A percentile compares a stretch with the other conserved stretches of the same genome.
Conservation (phyloP, 2,113 vertebrate genomes). For the Cettia cetti region DNA sequence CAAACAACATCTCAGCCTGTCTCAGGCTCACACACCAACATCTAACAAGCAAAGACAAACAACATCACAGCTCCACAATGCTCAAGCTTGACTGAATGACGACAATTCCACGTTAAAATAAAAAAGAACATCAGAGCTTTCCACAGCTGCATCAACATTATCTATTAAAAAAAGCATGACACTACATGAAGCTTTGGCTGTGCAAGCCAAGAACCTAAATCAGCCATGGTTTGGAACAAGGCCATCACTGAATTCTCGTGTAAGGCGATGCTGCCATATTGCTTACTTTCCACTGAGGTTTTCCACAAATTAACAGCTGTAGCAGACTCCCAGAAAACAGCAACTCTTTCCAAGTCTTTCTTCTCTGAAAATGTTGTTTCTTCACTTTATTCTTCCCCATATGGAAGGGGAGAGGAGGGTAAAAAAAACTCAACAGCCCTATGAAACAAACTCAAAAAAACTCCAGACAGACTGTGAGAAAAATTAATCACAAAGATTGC, state of each 20-base stretch:
- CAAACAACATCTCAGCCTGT: conserved; percentile 8
- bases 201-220: conserved; percentile 47
- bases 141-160: conserved; percentile 72
- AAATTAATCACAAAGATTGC: conserved; percentile 32
- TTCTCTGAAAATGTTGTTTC: conserved; percentile 61
- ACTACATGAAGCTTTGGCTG: conserved; percentile 34
- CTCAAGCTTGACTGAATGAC: conserved; percentile 27
- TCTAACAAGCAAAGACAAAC: conserved; percentile 54
- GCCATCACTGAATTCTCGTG: conserved; percentile 55
- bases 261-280: conserved; percentile 59
- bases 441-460: neutral
- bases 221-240: conserved; percentile 49
- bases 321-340: conserved; percentile 65
- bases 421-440: neutral
- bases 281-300: conserved; percentile 73
- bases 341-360: conserved; percentile 66
- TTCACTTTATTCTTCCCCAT: conserved; percentile 56
- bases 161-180: conserved; percentile 55
- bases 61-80: conserved; percentile 30
- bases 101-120: conserved; percentile 32
- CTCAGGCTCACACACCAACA: conserved; percentile 18
- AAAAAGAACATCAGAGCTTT: conserved; percentile 54
- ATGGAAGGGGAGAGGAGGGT: conserved; percentile 10
- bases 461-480: conserved; percentile 11
- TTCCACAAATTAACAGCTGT: conserved; percentile 74